Percentiles rank a stretch among this genome's conserved stretches.
Conservation (phyloP, 2,888 invertebrate genomes). For the Scaptomyza parva region DNA sequence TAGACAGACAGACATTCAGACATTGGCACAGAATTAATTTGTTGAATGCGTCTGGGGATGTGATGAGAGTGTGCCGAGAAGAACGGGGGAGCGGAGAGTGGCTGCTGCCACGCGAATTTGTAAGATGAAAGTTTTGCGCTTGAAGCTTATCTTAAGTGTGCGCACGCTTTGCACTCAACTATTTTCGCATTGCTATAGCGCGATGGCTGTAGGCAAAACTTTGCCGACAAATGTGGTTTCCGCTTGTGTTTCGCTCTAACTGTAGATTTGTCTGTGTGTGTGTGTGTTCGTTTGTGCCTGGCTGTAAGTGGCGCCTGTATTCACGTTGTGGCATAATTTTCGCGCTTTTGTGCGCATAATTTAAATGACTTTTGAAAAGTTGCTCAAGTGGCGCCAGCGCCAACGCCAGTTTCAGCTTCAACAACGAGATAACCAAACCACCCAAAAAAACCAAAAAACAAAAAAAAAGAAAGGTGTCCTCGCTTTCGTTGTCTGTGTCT, state of each 20-base stretch:
- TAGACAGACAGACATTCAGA: constrained; percentile 26
- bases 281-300: constrained; percentile 29
- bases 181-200: constrained; percentile 52
- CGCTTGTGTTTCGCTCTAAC: constrained; percentile 31
- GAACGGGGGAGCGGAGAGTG: background rate
- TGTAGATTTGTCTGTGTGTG: constrained; percentile 18
- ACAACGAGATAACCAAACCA: constrained; percentile 63
- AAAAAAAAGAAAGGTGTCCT: constrained; percentile 46
- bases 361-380: constrained; percentile 80
- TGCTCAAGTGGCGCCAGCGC: constrained; percentile 64
- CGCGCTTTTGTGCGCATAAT: constrained; percentile 78
- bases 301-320: constrained; percentile 76
- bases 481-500: constrained; percentile 6
- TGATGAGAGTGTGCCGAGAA: background rate
- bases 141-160: constrained; percentile 76
- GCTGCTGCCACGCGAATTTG: constrained; percentile 58
- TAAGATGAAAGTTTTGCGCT: constrained; percentile 78
- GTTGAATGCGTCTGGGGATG: constrained; percentile 64
- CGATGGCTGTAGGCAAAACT: constrained; percentile 61
- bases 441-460: constrained; percentile 30
- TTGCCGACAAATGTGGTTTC: constrained; percentile 74
- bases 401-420: constrained; percentile 22
- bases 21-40: constrained; percentile 70
- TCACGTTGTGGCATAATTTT: constrained; percentile 74
- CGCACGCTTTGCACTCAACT: constrained; percentile 77